phyloP scores from a whole-genome alignment of 2,888 invertebrate species.

The Callinectes sapidus region DNA sequence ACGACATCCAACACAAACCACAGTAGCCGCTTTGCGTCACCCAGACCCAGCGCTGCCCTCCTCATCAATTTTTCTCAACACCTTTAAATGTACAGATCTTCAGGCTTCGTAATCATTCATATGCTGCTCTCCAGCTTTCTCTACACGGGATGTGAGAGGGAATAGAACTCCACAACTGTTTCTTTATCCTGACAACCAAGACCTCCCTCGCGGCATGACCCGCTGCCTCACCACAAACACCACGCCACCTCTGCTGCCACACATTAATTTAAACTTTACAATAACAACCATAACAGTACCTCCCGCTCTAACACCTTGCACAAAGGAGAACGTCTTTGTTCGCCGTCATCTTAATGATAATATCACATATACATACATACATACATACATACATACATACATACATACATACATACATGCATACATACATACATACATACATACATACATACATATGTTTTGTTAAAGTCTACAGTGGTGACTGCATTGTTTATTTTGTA shows the following conservation, averaged over 20 bases:
- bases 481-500: too few relatives aligned
- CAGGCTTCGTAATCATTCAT: not conserved
- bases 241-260: not conserved
- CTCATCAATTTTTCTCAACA: not conserved
- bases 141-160: not conserved
- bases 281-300: not conserved
- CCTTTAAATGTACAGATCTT: not conserved
- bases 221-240: not conserved
- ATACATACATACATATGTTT: not conserved
- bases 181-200: not conserved
- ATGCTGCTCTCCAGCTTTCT: not conserved
- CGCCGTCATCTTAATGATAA: not conserved
- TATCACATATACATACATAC: not conserved
- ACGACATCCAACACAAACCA: too few relatives aligned
- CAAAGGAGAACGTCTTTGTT: not conserved
- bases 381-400: not conserved
- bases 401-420: not conserved
- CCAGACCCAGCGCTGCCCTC: not conserved
- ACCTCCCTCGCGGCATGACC: not conserved
- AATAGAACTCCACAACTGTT: not conserved
- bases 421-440: not conserved
- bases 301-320: not conserved
- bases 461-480: too few relatives aligned
- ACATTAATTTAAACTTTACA: not conserved
- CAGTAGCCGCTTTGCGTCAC: not conserved